Percentiles rank a stretch among this genome's conserved stretches.
These are phyloP conservation scores for Anolis carolinensis DNA, from an alignment of 2,113 vertebrate species.

Conservation along the genomic window DNA sequence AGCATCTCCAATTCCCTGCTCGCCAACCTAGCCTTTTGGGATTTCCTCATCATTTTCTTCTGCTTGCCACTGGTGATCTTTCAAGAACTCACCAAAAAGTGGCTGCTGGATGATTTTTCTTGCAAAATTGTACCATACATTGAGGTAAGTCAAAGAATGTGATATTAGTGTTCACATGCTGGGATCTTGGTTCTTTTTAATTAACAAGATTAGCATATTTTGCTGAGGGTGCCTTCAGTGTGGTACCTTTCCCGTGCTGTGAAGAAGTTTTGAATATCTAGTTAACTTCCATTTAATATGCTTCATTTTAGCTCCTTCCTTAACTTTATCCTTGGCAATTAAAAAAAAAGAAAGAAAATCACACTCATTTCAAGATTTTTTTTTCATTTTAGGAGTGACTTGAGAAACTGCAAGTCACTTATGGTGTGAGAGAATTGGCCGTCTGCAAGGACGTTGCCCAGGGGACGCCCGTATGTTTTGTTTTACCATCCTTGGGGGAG, in stretches of 20 bases:
- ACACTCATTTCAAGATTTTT: neutral
- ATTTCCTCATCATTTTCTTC: constrained; percentile 93
- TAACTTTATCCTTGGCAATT: too few species aligned
- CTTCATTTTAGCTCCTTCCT: neutral
- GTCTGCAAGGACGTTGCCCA: too few species aligned
- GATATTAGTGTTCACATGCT: neutral
- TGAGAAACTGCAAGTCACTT: too few species aligned
- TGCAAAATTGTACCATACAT: constrained; percentile 97
- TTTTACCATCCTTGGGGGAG: too few species aligned
- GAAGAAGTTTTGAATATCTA: neutral
- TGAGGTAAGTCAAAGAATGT: constrained; percentile 82
- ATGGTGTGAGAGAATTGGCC: too few species aligned
- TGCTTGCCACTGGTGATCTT: constrained; percentile 94
- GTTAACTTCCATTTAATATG: neutral
- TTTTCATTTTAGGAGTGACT: too few species aligned
- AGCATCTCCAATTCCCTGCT: constrained; percentile 97
- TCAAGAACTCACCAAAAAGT: constrained; percentile 91
- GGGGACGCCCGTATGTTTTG: too few species aligned
- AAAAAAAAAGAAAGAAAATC: neutral
- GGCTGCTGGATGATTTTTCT: constrained; percentile 93
- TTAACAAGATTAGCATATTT: neutral
- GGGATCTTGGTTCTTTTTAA: neutral
- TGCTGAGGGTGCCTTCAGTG: neutral
- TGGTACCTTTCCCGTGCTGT: neutral
- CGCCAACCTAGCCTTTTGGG: constrained; percentile 97